phyloP scores from a whole-genome alignment of 2,888 invertebrate genomes.

The Stegana nigrithorax region DNA sequence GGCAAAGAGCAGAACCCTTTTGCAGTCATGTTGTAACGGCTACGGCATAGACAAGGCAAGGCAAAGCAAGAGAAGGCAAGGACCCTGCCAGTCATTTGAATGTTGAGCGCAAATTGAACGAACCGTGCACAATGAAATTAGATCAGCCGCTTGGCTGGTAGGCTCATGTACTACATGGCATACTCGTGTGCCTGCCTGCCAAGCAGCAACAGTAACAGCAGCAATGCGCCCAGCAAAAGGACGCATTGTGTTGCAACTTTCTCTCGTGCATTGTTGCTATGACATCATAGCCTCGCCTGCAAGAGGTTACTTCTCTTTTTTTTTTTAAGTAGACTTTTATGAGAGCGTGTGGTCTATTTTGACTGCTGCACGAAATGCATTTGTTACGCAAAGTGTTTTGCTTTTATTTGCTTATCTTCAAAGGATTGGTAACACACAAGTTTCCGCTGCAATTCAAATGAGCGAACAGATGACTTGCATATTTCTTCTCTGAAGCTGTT shows the following conservation, averaged over 20 bases:
- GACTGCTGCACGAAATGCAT: constrained; percentile 1
- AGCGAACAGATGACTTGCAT: no score
- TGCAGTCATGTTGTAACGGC: not conserved
- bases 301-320: not conserved
- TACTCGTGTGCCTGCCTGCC: not conserved
- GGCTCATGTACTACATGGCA: no score
- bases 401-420: no score
- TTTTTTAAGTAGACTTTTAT: not conserved
- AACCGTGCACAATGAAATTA: constrained; percentile 59
- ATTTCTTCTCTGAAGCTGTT: no score
- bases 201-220: not conserved
- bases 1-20: constrained; percentile 30
- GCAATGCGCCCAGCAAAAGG: no score
- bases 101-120: not conserved
- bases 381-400: not conserved
- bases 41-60: no score
- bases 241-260: constrained; percentile 46
- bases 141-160: constrained; percentile 40
- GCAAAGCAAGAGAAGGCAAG: not conserved
- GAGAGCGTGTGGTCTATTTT: constrained; percentile 7
- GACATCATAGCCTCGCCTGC: not conserved
- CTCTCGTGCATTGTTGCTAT: constrained; percentile 27
- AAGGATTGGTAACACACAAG: no score
- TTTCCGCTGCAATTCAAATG: no score
- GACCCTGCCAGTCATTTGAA: no score